Base-by-base conservation (phyloP, 2,888 invertebrate species). In the Leptinotarsa rubiginosa region DNA sequence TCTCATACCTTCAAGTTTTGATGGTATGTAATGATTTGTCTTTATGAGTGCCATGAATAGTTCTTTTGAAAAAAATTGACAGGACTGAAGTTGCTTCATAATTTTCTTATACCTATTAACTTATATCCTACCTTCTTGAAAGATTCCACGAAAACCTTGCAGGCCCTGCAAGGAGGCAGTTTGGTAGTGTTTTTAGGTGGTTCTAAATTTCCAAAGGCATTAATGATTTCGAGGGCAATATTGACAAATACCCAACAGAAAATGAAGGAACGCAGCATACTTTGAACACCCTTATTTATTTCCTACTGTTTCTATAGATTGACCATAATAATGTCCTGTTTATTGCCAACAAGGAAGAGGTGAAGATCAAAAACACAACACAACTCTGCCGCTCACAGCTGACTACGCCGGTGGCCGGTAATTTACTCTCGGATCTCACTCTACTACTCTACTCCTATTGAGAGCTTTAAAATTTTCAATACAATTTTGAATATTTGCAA, bases 121-220 rank as follows among this genome's bases (percentile, higher is more conserved):
- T 65, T 47, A 20, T 49, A 18, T n/a, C 65, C 15, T 83, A 87
- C 87, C 84, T 91, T 91, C 85, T 92, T 91, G 83, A 96, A 95
- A 1, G 96, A 96, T 47, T 93, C 92, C 3, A 93, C 90, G 70
- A 95, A 91, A 78, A 91, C 85, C 85, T 91, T 93, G 85, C 96
- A 96, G 0, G 94, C 92, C 82, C 93, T 93, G 87, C 96, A 96
- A 7, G 95, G 94, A 15, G 95, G 94, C 50, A 81, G 75, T 62
- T 77, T 78, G 10, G 73, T 73, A 50, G 70, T 68, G 71, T 78
- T 77, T 65, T 75, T 74, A n/a, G 74, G 77, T 18, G 76, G 66
- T 70, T 78, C 78, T 56, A 77, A 75, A 66, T 73, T 72, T 56
- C 72, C 74, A 50, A 75, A 62, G 7, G 67, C 74, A 66, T 65